These are phyloP conservation scores for Ectemnius cavifrons DNA, from an alignment of 2,888 invertebrate species.

Conservation along the genomic window DNA sequence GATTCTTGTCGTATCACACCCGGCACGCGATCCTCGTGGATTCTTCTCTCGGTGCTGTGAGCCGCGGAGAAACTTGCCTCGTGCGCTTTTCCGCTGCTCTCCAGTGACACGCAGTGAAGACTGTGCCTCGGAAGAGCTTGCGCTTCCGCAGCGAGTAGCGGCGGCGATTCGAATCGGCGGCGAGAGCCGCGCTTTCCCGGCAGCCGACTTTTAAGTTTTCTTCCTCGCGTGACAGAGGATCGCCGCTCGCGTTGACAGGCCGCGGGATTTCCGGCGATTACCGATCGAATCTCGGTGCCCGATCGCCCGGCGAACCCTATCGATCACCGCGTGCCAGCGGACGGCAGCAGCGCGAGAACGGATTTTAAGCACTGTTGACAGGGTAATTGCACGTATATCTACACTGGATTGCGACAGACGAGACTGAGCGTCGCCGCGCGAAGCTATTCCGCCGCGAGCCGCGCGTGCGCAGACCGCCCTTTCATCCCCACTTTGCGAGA, in stretches of 20 bases:
- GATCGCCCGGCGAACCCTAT: conserved; percentile 32
- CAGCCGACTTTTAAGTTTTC: conserved; percentile 26
- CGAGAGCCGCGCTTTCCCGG: conserved; percentile 8
- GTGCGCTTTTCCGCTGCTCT: conserved; percentile 2
- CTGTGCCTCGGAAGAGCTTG: conserved; percentile 3
- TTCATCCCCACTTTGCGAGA: conserved; percentile 42
- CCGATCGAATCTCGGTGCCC: conserved; percentile 25
- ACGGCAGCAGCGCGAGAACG: conserved; percentile 45
- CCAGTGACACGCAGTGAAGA: conserved; percentile 31
- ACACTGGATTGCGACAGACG: conserved; percentile 73
- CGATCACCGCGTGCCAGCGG: conserved; percentile 34
- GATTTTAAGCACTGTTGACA: conserved; percentile 69
- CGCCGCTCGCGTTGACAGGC: not conserved
- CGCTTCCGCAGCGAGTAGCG: conserved; percentile 22
- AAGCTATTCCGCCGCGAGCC: conserved; percentile 63
- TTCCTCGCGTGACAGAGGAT: conserved; percentile 36
- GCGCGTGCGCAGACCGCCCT: conserved; percentile 68
- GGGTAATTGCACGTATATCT: conserved; percentile 73
- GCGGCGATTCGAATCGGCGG: conserved; percentile 45
- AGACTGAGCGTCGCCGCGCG: conserved; percentile 75
- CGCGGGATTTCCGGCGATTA: conserved; percentile 17
- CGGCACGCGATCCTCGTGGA: not conserved
- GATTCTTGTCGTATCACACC: not conserved
- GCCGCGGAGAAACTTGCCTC: not conserved
- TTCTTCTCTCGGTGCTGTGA: no score